Percentiles rank a stretch among this genome's conserved stretches.
phyloP scores from a whole-genome alignment of 1,140 invertebrate species.

The Drosophila ercepeae region DNA sequence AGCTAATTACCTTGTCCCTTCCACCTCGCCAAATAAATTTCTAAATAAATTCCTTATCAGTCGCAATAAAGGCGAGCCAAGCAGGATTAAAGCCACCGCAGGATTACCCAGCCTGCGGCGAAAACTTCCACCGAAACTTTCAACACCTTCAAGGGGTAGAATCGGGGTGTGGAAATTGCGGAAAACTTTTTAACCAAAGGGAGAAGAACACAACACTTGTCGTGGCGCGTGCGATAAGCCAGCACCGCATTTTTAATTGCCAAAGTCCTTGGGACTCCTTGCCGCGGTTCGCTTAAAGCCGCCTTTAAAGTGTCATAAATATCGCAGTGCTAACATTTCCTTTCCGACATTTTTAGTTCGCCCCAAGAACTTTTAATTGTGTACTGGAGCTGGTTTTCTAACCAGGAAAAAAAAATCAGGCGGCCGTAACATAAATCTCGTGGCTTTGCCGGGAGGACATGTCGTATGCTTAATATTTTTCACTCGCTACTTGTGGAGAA shows the following conservation, averaged over 20 bases:
- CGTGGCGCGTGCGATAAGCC: conserved; percentile 75
- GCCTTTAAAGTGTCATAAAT: conserved; percentile 75
- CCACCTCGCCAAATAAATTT: conserved; percentile 57
- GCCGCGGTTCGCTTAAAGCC: conserved; percentile 31
- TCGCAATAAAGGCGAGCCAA: conserved; percentile 46
- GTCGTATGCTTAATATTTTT: conserved; percentile 74
- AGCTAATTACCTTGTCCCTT: conserved; percentile 63
- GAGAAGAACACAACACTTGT: conserved; percentile 26
- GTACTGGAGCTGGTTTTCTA: not conserved
- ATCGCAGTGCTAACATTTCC: conserved; percentile 54
- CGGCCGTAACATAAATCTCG: conserved; percentile 65
- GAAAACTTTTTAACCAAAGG: conserved; percentile 61
- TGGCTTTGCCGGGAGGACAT: conserved; percentile 32
- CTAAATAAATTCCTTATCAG: conserved; percentile 69
- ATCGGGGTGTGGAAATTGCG: conserved; percentile 34
- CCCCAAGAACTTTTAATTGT: conserved; percentile 50
- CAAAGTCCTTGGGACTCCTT: conserved; percentile 39
- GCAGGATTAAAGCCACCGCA: conserved; percentile 62
- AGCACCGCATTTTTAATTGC: conserved; percentile 75
- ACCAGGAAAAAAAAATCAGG: conserved; percentile 18
- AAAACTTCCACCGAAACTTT: conserved; percentile 67
- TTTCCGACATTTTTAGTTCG: conserved; percentile 11
- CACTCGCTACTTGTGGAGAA: conserved; percentile 18
- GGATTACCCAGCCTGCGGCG: conserved; percentile 37
- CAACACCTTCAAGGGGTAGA: conserved; percentile 55